phyloP scores from a whole-genome alignment of 35 echinoderm and acorn worm species.

The Nesometra sesokonis region DNA sequence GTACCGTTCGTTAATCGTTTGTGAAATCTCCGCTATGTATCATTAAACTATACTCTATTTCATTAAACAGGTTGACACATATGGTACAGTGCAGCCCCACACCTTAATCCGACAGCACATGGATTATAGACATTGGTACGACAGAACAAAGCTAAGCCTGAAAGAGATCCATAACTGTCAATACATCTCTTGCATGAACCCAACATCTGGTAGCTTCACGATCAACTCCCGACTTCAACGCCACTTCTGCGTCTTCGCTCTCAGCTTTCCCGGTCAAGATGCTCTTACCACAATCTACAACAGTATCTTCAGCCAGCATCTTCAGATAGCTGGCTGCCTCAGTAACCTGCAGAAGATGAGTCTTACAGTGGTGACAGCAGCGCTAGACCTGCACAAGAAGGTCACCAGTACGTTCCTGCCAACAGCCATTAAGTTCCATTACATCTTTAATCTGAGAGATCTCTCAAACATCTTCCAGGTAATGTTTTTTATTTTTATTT shows the following conservation, averaged over 20 bases:
- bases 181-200: slow-evolving; percentile 99
- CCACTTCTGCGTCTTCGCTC: slow-evolving; percentile 92
- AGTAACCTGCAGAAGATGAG: slow-evolving; percentile 66
- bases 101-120: slow-evolving; percentile 96
- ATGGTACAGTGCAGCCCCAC: slow-evolving; percentile 91
- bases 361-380: slow-evolving; percentile 41
- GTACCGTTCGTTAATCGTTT: no score
- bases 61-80: slow-evolving; percentile 75
- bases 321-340: slow-evolving; percentile 22
- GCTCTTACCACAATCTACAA: slow-evolving; percentile 85
- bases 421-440: slow-evolving; percentile 97
- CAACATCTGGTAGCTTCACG: slow-evolving; percentile 95
- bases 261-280: slow-evolving; percentile 92
- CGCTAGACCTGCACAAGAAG: slow-evolving; percentile 94
- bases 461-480: slow-evolving; percentile 97
- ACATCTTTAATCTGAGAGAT: slow-evolving; percentile 95
- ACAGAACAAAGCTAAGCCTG: slow-evolving; percentile 69
- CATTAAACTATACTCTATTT: no score
- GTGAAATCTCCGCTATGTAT: no score
- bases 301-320: slow-evolving; percentile 83
- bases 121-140: slow-evolving; percentile 98
- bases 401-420: slow-evolving; percentile 85
- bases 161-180: slow-evolving; percentile 96
- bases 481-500: no score
- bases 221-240: slow-evolving; percentile 89